Conservation (phyloP, 2,113 vertebrate genomes). For the Dipodomys spectabilis region DNA sequence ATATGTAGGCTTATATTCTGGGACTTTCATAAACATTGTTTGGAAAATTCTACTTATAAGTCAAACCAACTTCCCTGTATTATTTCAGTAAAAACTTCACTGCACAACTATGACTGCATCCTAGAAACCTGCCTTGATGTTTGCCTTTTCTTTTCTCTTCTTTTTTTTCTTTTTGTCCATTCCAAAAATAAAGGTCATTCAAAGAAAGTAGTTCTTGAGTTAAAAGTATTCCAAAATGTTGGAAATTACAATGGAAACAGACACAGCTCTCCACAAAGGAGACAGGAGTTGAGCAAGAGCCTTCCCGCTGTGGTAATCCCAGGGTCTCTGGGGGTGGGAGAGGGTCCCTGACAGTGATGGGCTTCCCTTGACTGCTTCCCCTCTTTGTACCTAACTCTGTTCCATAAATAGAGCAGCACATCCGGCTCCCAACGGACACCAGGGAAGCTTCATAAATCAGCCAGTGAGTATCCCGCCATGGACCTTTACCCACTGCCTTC, state of each 20-base stretch:
- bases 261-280: not conserved
- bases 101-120: not conserved
- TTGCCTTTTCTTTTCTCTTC: not conserved
- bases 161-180: not conserved
- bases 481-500: slow-evolving; percentile 62
- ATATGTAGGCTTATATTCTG: not conserved
- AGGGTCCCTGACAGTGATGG: slow-evolving; percentile 25
- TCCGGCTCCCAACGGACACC: slow-evolving; percentile 53
- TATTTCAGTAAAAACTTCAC: not conserved
- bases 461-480: slow-evolving; percentile 56
- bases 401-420: slow-evolving; percentile 57
- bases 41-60: not conserved
- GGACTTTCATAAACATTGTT: not conserved
- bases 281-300: not conserved
- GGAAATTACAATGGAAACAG: slow-evolving; percentile 4
- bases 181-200: slow-evolving; percentile 60
- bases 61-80: not conserved
- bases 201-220: slow-evolving; percentile 29
- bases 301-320: not conserved
- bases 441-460: slow-evolving; percentile 70
- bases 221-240: slow-evolving; percentile 44
- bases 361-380: slow-evolving; percentile 64
- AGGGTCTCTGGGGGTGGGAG: not conserved
- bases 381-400: slow-evolving; percentile 59
- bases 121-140: slow-evolving; percentile 43